Base-by-base conservation (phyloP, 2,888 invertebrate genomes). In the Balanococcus diminutus region DNA sequence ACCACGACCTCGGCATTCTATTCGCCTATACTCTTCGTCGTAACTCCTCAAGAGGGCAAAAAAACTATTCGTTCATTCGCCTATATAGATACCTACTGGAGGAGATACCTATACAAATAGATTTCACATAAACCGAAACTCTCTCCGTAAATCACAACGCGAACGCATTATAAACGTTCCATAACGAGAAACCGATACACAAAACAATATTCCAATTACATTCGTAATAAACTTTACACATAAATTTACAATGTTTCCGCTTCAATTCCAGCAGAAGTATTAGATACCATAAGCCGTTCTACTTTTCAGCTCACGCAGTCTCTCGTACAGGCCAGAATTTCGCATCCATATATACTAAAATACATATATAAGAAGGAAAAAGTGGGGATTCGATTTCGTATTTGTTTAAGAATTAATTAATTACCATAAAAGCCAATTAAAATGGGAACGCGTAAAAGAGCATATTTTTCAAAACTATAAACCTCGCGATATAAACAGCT, bases 181-280 rank as follows among this genome's bases (percentile, higher is more conserved):
- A n/a, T 51, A 75, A 75, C 32, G 32, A 25, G 75, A 32, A 75
- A 75, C 32, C 32, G 75, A 75, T 75, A 75, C n/a, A 61, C 25
- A 61, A 61, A 61, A 61, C 61, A 61, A 61, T 61, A 61, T 61
- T 51, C 31, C 75, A 75, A 75, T 75, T 32, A 75, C 32, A 32
- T 32, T 75, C 28, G 32, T 75, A 75, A 75, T 75, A 75, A 75
- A 75, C 75, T 75, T 75, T 75, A 75, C 28, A 75, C 75, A 75
- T 75, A 75, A 75, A 75, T 75, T 75, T 32, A 75, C 32, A 32
- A 22, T 5, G 25, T 61, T 61, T 61, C 61, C 61, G 25, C 22
- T 61, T 61, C 61, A 9, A 61, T 61, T 25, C 25, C 25, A 51
- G n/a, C 19, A 4, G 14, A 11, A 9, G 11, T 42, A 42, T 14